Base-by-base conservation (phyloP, 2,888 invertebrate genomes). In the Teinopalpus imperialis region DNA sequence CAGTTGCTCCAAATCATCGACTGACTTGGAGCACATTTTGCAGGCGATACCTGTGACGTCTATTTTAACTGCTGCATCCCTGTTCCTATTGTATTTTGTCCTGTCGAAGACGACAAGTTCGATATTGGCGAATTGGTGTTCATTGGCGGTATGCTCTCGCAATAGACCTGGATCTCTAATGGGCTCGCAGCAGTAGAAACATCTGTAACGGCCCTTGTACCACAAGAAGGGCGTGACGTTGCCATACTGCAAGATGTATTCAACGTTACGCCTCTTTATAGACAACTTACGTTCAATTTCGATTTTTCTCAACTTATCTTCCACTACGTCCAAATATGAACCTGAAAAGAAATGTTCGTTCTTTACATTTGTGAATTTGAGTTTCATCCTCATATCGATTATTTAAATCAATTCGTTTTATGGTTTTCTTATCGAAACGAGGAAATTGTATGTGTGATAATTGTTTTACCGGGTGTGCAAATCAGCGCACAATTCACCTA, bases 181-280 rank as follows among this genome's bases (percentile, higher is more conserved):
- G 0, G 75, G 74, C 51, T 86, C 82, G 0, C 63, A 56, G 56
- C 88, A 88, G 49, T 76, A 87, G 57, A 87, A 88, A 52, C 88
- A 88, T 51, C 77, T 66, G 44, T 79, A 87, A 51, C 69, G 78
- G 1, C 81, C 80, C 45, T 86, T 85, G 53, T 83, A 74, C 85
- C 87, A 88, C 60, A 81, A 69, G 47, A 88, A 88, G 0, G 88
- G 88, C 0, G 86, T 88, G 0, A 73, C 87, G 48, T 80, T 87
- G 41, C 81, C 74, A 53, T 87, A 86, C 37, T 81, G 82, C 30
- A 88, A 61, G 0, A 88, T 75, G 49, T 85, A 87, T 55, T 87
- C 87, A 4, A 88, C 72, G 56, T 88, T 88, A 1, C 79, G 68
- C 16, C 83, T 56, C 57, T 88, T 88, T 50, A 79, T 59, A 23